These are phyloP conservation scores for Drosophila mayaguana DNA, from an alignment of 2,888 invertebrate genomes.

Conservation along the genomic window DNA sequence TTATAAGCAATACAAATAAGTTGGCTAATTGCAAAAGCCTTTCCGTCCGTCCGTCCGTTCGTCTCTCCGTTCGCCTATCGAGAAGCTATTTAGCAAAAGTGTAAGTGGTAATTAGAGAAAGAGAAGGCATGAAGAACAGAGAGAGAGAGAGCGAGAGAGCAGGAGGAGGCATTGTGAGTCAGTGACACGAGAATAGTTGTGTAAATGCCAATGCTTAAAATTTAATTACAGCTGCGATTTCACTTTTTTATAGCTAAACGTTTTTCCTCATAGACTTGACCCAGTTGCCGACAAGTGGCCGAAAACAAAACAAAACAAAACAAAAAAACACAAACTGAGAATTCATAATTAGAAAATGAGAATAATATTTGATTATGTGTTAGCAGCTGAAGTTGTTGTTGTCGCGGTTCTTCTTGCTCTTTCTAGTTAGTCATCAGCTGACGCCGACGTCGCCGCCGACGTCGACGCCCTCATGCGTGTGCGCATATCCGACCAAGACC, in stretches of 20 bases:
- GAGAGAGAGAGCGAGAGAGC: background rate
- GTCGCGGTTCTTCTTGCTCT: constrained; percentile 17
- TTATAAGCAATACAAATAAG: constrained; percentile 27
- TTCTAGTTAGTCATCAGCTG: constrained; percentile 53
- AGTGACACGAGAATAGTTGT: constrained; percentile 28
- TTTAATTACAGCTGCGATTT: constrained; percentile 73
- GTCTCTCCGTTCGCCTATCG: background rate
- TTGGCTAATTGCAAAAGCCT: constrained; percentile 44
- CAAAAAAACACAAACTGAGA: constrained; percentile 44
- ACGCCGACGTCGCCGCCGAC: constrained; percentile 24
- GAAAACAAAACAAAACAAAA: background rate
- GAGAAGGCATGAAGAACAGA: constrained; percentile 6
- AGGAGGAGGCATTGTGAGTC: constrained; percentile 16
- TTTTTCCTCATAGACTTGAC: constrained; percentile 65
- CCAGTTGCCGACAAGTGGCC: constrained; percentile 50
- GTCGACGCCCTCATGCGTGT: constrained; percentile 69
- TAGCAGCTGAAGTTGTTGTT: background rate
- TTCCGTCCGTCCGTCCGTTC: background rate
- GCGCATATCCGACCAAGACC: constrained; percentile 70
- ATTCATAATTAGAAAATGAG: constrained; percentile 60
- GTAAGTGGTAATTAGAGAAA: constrained; percentile 59
- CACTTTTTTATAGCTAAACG: constrained; percentile 60
- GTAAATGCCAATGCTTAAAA: constrained; percentile 57
- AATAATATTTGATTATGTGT: constrained; percentile 39
- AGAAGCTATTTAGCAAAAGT: constrained; percentile 64